Percentiles rank a stretch among this genome's conserved stretches.
phyloP scores from a whole-genome alignment of 2,113 vertebrate species.

The Myanophis thanlyinensis region DNA sequence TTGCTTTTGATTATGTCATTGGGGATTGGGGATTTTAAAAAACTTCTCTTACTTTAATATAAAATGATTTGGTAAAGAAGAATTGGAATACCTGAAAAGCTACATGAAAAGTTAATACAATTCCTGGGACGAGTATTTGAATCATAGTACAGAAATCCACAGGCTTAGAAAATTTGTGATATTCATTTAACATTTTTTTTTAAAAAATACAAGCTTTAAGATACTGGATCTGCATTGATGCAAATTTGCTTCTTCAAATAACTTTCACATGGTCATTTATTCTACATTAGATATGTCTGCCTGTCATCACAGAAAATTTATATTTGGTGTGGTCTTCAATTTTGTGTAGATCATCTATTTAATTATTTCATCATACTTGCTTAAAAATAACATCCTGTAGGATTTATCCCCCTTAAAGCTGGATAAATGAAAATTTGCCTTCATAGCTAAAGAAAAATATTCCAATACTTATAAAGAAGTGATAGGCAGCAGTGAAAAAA shows the following conservation, averaged over 20 bases:
- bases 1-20: constrained; percentile 27
- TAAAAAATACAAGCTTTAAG: neutral
- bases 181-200: neutral
- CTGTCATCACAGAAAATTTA: neutral
- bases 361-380: neutral
- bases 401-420: neutral
- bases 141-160: neutral
- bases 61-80: constrained; percentile 3
- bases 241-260: neutral
- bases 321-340: neutral
- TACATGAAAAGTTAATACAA: constrained; percentile 47
- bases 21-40: constrained; percentile 11
- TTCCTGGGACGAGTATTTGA: neutral
- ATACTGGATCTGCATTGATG: neutral
- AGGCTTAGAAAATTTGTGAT: neutral
- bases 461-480: neutral
- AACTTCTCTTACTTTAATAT: neutral
- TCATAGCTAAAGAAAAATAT: neutral
- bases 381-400: neutral
- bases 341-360: neutral
- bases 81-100: constrained; percentile 33
- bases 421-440: neutral
- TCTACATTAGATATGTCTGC: neutral
- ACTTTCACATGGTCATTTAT: neutral
- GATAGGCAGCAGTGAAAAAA: neutral